These are phyloP conservation scores for Pluvialis apricaria DNA, from an alignment of 2,113 vertebrate genomes.

Conservation along the genomic window DNA sequence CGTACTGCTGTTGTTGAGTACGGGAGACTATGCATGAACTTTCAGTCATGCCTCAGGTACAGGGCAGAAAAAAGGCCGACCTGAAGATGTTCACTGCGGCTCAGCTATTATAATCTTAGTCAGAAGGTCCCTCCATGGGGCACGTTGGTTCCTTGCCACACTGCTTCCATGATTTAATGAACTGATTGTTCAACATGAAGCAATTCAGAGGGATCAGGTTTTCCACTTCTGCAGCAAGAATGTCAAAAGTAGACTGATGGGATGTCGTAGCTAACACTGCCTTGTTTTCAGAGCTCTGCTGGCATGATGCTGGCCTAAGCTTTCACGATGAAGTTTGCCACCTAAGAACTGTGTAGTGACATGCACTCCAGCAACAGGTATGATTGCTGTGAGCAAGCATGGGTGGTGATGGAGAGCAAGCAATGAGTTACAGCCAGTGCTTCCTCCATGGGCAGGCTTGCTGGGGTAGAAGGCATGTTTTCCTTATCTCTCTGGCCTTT, in stretches of 20 bases:
- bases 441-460: background rate
- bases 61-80: background rate
- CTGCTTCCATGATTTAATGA: background rate
- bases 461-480: accelerated
- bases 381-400: background rate
- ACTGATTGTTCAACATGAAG: background rate
- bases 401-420: background rate
- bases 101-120: background rate
- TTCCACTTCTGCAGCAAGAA: background rate
- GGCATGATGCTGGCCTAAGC: background rate
- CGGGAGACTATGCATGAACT: background rate
- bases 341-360: background rate
- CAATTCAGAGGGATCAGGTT: background rate
- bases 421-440: background rate
- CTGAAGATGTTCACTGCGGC: background rate
- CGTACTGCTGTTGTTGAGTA: background rate
- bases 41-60: background rate
- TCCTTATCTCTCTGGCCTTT: background rate
- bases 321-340: background rate
- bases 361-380: background rate
- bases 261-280: background rate
- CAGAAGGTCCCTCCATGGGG: background rate
- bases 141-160: background rate
- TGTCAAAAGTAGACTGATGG: background rate
- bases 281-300: background rate